Conservation (phyloP, 2,113 vertebrate genomes). For the Bothrops jararaca region DNA sequence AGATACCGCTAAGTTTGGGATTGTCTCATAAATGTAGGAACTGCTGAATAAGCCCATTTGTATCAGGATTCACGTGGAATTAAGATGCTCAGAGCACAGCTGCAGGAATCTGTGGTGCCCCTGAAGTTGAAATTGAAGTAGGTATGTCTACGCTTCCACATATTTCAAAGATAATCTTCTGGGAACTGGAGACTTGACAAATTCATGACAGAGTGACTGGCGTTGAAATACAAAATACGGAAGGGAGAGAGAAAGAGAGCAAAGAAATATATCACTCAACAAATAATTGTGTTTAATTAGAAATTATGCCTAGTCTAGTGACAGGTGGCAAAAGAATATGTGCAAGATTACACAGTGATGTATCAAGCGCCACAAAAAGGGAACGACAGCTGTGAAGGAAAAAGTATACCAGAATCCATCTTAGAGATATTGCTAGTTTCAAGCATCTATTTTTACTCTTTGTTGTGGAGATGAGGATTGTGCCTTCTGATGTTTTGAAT, state of each 20-base stretch:
- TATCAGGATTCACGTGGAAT: neutral
- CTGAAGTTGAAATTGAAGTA: accelerated
- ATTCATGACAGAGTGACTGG: constrained; percentile 31
- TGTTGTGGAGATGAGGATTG: neutral
- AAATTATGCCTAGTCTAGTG: constrained; percentile 41
- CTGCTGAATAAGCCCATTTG: neutral
- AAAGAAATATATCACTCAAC: constrained; percentile 44
- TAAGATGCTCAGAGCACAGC: accelerated
- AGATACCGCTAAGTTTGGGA: neutral
- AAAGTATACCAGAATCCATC: neutral
- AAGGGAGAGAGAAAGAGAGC: neutral
- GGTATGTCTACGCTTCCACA: neutral
- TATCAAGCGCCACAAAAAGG: neutral
- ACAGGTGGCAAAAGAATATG: constrained; percentile 30
- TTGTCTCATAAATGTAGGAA: neutral
- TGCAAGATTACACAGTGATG: neutral
- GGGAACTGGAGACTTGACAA: constrained; percentile 40
- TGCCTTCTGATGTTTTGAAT: neutral
- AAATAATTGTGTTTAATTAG: constrained; percentile 47
- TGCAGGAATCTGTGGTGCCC: neutral
- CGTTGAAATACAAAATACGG: constrained; percentile 40
- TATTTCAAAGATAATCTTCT: constrained; percentile 31
- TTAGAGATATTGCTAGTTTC: neutral
- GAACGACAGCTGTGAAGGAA: neutral
- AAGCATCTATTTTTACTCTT: no score